phyloP scores from a whole-genome alignment of 1,140 invertebrate species.

The Saccostrea echinata region DNA sequence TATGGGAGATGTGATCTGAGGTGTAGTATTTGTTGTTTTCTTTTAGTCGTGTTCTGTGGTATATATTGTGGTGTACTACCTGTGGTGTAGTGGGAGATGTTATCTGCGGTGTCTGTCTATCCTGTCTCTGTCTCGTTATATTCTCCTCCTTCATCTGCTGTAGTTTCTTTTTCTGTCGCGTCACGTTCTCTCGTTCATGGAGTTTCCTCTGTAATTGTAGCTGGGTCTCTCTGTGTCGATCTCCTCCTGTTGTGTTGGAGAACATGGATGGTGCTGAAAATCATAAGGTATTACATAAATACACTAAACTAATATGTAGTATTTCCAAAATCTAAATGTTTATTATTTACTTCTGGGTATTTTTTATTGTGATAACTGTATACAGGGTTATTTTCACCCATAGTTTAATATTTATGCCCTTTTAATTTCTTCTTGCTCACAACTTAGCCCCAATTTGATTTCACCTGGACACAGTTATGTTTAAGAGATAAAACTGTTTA shows the following conservation, averaged over 20 bases:
- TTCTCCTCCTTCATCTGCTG: slow-evolving; percentile 81
- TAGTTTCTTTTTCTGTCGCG: slow-evolving; percentile 87
- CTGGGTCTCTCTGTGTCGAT: slow-evolving; percentile 84
- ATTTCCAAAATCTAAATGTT: too few relatives aligned
- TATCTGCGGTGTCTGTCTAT: slow-evolving; percentile 50
- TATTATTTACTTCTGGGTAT: too few relatives aligned
- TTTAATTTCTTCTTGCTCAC: too few relatives aligned
- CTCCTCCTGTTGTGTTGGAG: slow-evolving; percentile 75
- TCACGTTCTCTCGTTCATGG: slow-evolving; percentile 86
- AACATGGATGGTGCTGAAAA: slow-evolving; percentile 76
- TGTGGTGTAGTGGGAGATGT: slow-evolving; percentile 51
- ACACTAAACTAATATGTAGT: too few relatives aligned
- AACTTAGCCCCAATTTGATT: too few relatives aligned
- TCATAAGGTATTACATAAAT: too few relatives aligned
- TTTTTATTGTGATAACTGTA: too few relatives aligned
- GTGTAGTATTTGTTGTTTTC: neutral
- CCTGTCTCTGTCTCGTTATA: slow-evolving; percentile 56
- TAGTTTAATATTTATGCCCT: too few relatives aligned
- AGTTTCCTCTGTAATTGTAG: slow-evolving; percentile 85
- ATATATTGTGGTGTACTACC: neutral
- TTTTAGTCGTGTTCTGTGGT: neutral
- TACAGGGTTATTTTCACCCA: too few relatives aligned
- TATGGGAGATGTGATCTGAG: neutral
- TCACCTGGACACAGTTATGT: too few relatives aligned
- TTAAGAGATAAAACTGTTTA: too few relatives aligned